phyloP scores from a whole-genome alignment of 1,140 invertebrate genomes.

The Colletes gigas region DNA sequence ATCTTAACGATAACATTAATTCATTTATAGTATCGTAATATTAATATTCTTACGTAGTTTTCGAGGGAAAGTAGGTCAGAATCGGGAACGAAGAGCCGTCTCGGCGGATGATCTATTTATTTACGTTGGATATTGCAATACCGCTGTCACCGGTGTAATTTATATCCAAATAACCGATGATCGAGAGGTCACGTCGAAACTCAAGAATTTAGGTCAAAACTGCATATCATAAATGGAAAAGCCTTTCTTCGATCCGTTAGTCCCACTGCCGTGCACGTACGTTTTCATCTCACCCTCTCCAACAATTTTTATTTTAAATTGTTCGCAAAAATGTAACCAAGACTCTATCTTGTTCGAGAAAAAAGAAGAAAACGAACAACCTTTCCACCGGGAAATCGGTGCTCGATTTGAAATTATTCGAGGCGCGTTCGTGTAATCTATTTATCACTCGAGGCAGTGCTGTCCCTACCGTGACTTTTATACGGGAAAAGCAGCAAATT shows the following conservation, averaged over 20 bases:
- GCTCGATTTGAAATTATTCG: conserved; percentile 39
- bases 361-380: not conserved
- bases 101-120: conserved; percentile 19
- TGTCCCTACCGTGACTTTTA: conserved; percentile 38
- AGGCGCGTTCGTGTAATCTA: conserved; percentile 38
- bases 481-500: not conserved
- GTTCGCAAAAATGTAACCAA: too few relatives aligned
- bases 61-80: not conserved
- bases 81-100: not conserved
- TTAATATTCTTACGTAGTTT: not conserved
- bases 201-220: conserved; percentile 7
- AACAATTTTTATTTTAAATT: too few relatives aligned
- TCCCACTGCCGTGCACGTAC: not conserved
- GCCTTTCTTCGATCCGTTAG: not conserved
- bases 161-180: conserved; percentile 32
- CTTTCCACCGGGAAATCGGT: not conserved
- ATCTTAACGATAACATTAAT: too few relatives aligned
- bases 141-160: conserved; percentile 28
- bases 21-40: too few relatives aligned
- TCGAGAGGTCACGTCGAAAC: conserved; percentile 25
- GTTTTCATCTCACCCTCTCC: too few relatives aligned
- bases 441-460: conserved; percentile 45
- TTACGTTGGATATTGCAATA: conserved; percentile 32
- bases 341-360: not conserved
- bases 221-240: not conserved